Percentiles rank a stretch among this genome's conserved stretches.
These are phyloP conservation scores for Euspilapteryx auroguttella DNA, from an alignment of 2,888 invertebrate genomes.

Conservation along the genomic window DNA sequence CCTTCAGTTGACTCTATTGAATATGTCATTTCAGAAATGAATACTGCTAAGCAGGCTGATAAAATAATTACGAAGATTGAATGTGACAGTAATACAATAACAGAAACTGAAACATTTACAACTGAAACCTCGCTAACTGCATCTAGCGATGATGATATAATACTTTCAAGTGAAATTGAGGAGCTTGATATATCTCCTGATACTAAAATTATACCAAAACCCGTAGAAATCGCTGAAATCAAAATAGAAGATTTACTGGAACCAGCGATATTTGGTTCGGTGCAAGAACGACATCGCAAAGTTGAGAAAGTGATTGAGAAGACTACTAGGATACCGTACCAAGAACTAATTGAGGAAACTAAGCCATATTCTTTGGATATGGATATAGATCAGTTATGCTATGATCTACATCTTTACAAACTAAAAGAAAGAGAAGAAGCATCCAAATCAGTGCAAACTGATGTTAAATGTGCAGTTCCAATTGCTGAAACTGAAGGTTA, in stretches of 20 bases:
- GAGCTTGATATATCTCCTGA: no score
- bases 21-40: no score
- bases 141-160: no score
- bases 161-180: no score
- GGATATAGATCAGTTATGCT: conserved; percentile 27
- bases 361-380: conserved; percentile 33
- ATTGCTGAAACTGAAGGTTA: background rate
- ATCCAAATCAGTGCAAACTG: conserved; percentile 5
- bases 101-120: no score
- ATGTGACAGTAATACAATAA: no score
- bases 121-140: no score
- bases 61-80: no score
- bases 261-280: conserved; percentile 65
- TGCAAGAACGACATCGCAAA: conserved; percentile 51
- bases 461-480: conserved; percentile 1
- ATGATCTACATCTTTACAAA: conserved; percentile 25
- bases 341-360: conserved; percentile 28
- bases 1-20: no score
- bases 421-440: conserved; percentile 9
- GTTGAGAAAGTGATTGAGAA: conserved; percentile 10
- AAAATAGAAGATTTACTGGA: conserved; percentile 32
- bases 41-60: no score
- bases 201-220: no score
- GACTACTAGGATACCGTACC: conserved; percentile 20
- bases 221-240: no score